A percentile compares a stretch with the other conserved stretches of the same genome.
Conservation (phyloP, 2,113 vertebrate genomes). For the Trichomycterus rosablanca region DNA sequence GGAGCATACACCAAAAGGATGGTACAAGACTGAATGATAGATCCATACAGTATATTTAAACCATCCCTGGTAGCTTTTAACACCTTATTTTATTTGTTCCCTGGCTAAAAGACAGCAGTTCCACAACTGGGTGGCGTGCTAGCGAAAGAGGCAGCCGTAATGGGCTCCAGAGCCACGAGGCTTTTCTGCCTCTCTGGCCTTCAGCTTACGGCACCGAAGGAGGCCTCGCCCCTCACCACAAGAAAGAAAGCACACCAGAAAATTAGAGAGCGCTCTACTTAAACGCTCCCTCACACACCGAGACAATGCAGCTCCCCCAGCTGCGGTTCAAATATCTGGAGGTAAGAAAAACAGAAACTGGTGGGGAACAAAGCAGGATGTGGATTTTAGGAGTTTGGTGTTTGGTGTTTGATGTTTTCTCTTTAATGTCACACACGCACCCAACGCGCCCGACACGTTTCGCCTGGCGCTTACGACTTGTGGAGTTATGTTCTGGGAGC, state of each 20-base stretch:
- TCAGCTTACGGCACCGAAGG: constrained; percentile 48
- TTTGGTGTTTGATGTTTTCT: too few species aligned
- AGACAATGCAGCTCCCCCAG: constrained; percentile 50
- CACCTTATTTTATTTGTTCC: too few species aligned
- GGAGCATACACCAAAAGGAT: too few species aligned
- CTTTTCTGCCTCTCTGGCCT: constrained; percentile 36
- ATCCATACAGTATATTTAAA: too few species aligned
- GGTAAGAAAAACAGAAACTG: constrained; percentile 51
- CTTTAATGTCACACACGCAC: too few species aligned
- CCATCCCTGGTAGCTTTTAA: too few species aligned
- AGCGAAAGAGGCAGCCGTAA: constrained; percentile 23
- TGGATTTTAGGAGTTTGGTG: constrained; percentile 51
- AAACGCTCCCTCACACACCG: constrained; percentile 65
- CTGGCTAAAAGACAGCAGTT: too few species aligned
- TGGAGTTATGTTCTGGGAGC: too few species aligned
- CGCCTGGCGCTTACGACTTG: too few species aligned
- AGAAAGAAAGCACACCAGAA: constrained; percentile 67
- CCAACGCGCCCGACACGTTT: too few species aligned
- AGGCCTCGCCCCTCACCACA: constrained; percentile 59
- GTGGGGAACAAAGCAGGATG: constrained; percentile 38
- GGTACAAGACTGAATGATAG: too few species aligned
- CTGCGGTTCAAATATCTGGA: constrained; percentile 57
- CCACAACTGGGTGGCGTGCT: constrained; percentile 26
- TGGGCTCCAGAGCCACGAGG: constrained; percentile 52
- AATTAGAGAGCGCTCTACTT: constrained; percentile 73